Conservation (phyloP, 2,113 vertebrate species). For the Sorex fumeus region DNA sequence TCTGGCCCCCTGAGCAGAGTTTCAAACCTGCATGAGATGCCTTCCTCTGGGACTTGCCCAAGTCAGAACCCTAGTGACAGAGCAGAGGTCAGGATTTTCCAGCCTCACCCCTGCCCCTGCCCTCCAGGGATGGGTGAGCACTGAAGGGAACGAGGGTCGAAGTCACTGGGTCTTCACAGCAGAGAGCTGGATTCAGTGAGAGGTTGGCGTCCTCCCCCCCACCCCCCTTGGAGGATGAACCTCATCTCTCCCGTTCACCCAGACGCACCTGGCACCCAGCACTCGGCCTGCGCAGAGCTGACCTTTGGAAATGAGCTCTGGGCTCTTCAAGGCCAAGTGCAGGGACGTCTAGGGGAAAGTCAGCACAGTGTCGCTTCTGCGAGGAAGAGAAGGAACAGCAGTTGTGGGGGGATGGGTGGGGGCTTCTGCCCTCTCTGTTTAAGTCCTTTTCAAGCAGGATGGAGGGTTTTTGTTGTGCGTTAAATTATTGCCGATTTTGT, state of each 20-base stretch:
- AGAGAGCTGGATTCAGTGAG: not conserved
- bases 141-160: not conserved
- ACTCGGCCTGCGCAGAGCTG: not conserved
- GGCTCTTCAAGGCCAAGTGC: no score
- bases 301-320: no score
- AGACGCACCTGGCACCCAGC: not conserved
- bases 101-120: not conserved
- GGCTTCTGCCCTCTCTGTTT: not conserved
- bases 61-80: not conserved
- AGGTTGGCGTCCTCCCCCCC: accelerated
- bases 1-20: no score
- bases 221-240: not conserved
- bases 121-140: not conserved
- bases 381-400: no score
- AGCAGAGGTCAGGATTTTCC: not conserved
- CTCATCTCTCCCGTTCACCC: not conserved
- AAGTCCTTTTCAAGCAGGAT: not conserved
- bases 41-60: not conserved
- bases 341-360: no score
- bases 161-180: not conserved
- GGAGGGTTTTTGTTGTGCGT: not conserved
- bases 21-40: no score
- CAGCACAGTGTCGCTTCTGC: no score
- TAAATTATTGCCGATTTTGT: not conserved
- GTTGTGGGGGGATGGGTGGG: not conserved